phyloP scores from a whole-genome alignment of 2,797 vertebrate species.

The Silurus aristotelis region DNA sequence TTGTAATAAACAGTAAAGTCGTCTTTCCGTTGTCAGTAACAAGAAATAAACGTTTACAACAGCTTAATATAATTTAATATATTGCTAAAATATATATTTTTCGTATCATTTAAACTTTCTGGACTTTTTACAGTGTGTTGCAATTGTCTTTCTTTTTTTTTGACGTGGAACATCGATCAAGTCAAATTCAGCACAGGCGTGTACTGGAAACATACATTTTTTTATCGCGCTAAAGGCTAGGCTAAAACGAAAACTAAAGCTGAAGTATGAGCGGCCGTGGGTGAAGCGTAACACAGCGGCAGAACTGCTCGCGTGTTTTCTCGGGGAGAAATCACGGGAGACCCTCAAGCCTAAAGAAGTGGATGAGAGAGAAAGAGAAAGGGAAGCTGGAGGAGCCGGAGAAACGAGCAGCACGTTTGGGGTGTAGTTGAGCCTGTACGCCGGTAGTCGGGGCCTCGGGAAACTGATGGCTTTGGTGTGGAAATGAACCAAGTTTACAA shows the following conservation, averaged over 20 bases:
- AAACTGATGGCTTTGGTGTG: constrained; percentile 62
- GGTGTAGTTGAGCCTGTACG: constrained; percentile 62
- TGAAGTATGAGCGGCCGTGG: background rate
- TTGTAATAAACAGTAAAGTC: background rate
- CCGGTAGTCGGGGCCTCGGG: constrained; percentile 65
- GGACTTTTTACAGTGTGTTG: background rate
- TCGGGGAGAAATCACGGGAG: background rate
- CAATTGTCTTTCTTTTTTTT: background rate
- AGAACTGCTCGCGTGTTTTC: background rate
- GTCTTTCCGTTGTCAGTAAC: background rate
- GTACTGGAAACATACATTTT: background rate
- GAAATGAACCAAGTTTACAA: constrained; percentile 43
- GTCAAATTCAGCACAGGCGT: background rate
- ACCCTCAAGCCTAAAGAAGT: background rate
- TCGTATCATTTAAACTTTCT: background rate
- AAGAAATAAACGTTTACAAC: background rate
- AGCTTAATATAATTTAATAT: background rate
- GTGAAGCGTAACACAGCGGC: background rate
- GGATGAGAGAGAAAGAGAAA: background rate
- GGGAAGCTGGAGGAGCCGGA: background rate
- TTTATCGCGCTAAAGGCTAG: background rate
- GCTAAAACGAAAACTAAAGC: constrained; percentile 4
- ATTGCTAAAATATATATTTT: background rate
- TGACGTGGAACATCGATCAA: background rate
- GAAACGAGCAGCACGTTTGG: constrained; percentile 18